Conservation (phyloP, 2,113 vertebrate genomes). For the Morone saxatilis region DNA sequence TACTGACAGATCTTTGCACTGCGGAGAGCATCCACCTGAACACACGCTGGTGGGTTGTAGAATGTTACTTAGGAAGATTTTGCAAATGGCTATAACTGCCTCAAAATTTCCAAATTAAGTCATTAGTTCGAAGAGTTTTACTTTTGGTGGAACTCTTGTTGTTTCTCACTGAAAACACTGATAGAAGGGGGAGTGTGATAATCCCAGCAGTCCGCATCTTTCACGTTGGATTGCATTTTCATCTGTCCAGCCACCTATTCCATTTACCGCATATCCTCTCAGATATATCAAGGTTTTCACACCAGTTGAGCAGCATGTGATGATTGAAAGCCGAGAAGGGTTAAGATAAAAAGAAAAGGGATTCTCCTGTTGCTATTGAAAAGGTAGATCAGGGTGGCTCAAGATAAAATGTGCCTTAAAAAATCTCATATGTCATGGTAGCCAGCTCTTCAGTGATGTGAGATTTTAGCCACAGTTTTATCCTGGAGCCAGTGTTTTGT, state of each 20-base stretch:
- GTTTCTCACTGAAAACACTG: not conserved
- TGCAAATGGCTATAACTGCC: not conserved
- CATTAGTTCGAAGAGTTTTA: not conserved
- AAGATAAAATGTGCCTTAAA: not conserved
- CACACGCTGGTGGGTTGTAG: not conserved
- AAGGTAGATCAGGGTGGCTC: not conserved
- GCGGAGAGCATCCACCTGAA: not conserved
- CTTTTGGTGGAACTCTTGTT: not conserved
- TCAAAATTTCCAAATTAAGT: not conserved
- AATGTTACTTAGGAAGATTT: not conserved
- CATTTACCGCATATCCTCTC: not conserved
- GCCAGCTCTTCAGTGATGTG: not conserved
- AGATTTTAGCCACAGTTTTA: not conserved
- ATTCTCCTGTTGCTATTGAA: not conserved
- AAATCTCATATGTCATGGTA: not conserved
- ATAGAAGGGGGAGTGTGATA: not conserved
- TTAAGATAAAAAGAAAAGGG: not conserved
- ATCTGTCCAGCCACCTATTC: not conserved
- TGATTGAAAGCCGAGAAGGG: not conserved
- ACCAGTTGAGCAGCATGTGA: not conserved
- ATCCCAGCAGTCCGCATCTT: not conserved
- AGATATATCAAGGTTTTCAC: not conserved
- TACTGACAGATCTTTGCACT: constrained; percentile 1
- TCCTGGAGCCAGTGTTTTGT: no score
- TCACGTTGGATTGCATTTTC: not conserved